phyloP scores from a whole-genome alignment of 2,888 invertebrate genomes.

The Zygothrica quintamaculata region DNA sequence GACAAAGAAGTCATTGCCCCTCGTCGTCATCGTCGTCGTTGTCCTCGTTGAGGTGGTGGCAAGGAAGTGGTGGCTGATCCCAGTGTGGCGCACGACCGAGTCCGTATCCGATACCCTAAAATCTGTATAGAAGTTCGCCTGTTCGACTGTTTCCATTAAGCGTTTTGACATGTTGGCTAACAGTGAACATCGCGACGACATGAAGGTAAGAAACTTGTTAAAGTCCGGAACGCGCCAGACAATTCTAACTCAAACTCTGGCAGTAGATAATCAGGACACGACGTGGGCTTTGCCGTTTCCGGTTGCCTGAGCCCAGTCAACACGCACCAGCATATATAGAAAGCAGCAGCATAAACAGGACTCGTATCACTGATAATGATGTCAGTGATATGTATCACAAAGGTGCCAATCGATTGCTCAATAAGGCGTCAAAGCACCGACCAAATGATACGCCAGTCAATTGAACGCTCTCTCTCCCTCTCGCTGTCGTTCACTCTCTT shows the following conservation, averaged over 20 bases:
- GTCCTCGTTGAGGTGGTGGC: constrained; percentile 18
- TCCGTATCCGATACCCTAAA: constrained; percentile 54
- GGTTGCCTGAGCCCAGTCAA: constrained; percentile 23
- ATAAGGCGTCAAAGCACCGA: constrained; percentile 51
- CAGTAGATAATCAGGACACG: constrained; percentile 62
- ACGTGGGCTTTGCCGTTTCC: constrained; percentile 48
- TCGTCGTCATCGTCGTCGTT: no score
- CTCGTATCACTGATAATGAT: constrained; percentile 67
- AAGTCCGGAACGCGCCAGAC: constrained; percentile 46
- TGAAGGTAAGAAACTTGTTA: constrained; percentile 60
- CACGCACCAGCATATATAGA: no score
- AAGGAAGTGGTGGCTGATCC: constrained; percentile 55
- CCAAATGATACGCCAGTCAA: constrained; percentile 33
- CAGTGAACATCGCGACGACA: constrained; percentile 29
- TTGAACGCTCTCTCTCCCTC: no score
- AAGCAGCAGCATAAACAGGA: constrained; percentile 1
- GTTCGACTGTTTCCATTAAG: constrained; percentile 64
- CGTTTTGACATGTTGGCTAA: constrained; percentile 75
- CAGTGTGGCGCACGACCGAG: constrained; percentile 67
- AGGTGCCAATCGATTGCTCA: constrained; percentile 74
- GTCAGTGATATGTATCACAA: constrained; percentile 61
- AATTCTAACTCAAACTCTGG: constrained; percentile 12
- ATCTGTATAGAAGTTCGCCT: constrained; percentile 48
- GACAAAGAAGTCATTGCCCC: constrained; percentile 65
- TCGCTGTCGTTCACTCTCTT: no score